Evolutionary conservation across 1,140 invertebrate genomes (phyloP).

Genomic region (Anastatus disparis): DNA sequence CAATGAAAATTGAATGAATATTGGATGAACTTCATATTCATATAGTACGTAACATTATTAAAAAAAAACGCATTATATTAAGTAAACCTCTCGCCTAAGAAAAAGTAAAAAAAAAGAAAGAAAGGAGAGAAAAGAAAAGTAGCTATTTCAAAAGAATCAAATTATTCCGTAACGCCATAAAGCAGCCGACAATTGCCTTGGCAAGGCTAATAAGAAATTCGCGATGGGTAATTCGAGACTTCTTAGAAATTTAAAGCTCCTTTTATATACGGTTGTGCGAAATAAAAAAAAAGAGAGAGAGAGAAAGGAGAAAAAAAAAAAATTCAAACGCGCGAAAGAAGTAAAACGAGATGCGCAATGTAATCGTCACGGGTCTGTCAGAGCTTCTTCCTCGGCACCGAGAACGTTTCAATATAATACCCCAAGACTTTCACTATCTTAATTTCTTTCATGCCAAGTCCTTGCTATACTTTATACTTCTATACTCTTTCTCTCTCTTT

Average conservation of each 20-base stretch:
- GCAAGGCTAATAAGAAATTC: slow-evolving; percentile 24
- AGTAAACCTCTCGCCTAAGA: neutral
- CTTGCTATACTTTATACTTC: neutral
- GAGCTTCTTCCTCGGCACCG: neutral
- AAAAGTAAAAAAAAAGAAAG: neutral
- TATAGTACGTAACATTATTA: no score
- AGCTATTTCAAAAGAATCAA: neutral
- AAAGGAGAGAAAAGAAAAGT: neutral
- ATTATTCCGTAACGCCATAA: neutral
- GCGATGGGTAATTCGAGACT: slow-evolving; percentile 25
- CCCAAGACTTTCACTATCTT: slow-evolving; percentile 47
- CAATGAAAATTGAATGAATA: no score
- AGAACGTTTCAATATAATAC: slow-evolving; percentile 26
- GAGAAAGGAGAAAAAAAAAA: neutral
- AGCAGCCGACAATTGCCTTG: neutral
- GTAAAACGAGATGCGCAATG: slow-evolving; percentile 24
- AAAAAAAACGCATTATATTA: no score
- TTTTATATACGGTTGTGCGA: slow-evolving; percentile 16
- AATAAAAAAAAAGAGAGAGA: neutral
- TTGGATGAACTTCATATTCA: no score
- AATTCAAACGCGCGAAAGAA: slow-evolving; percentile 7
- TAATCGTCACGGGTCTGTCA: slow-evolving; percentile 25
- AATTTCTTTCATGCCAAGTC: slow-evolving; percentile 49
- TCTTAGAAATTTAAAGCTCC: slow-evolving; percentile 30
- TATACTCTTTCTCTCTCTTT: neutral